Conservation (phyloP, 2,113 vertebrate species). For the Pelecanus crispus region DNA sequence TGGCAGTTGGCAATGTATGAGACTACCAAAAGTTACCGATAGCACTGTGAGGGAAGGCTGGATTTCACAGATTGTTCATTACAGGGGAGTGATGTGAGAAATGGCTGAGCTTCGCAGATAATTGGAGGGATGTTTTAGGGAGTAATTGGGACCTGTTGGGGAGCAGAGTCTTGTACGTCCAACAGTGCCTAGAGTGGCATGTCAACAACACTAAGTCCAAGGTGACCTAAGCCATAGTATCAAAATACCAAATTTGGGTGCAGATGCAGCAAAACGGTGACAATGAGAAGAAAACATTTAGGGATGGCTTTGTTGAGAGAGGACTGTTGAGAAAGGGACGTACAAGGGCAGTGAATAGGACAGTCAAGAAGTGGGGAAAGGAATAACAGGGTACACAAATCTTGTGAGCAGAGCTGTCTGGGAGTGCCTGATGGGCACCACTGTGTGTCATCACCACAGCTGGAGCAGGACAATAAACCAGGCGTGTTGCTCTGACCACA, state of each 20-base stretch:
- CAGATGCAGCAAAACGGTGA: neutral
- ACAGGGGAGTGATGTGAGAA: neutral
- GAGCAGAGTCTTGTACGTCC: neutral
- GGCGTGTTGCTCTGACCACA: neutral
- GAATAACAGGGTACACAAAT: neutral
- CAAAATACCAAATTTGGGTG: neutral
- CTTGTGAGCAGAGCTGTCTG: neutral
- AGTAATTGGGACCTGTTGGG: neutral
- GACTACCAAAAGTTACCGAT: neutral
- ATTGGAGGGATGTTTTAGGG: neutral
- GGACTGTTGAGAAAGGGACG: neutral
- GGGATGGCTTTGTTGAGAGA: neutral
- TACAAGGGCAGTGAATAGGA: neutral
- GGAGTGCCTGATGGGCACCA: neutral
- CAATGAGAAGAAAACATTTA: neutral
- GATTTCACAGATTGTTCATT: neutral
- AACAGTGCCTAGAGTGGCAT: neutral
- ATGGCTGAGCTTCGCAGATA: neutral
- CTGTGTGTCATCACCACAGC: neutral
- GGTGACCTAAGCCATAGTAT: neutral
- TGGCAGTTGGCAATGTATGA: neutral
- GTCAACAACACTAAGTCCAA: neutral
- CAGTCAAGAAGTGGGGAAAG: neutral
- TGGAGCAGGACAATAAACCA: neutral
- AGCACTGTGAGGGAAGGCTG: neutral